These are phyloP conservation scores for Caenorhabditis imperialis DNA, from an alignment of 2,888 invertebrate species.

Conservation along the genomic window DNA sequence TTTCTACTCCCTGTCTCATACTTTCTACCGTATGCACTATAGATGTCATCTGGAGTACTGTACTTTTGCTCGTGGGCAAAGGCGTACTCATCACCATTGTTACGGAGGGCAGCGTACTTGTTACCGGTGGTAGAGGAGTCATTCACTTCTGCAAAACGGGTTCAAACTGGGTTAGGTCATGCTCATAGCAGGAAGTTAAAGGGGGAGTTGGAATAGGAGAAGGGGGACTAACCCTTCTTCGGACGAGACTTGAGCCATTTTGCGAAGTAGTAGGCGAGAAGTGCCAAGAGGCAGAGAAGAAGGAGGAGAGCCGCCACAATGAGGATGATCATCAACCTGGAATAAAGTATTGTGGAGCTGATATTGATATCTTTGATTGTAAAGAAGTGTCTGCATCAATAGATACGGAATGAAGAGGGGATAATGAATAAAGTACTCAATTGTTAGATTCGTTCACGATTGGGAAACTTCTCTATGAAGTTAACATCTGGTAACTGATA, in stretches of 20 bases:
- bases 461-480: no score
- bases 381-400: no score
- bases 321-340: conserved; percentile 72
- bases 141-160: conserved; percentile 21
- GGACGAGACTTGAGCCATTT: conserved; percentile 69
- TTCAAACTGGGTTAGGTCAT: conserved; percentile 10
- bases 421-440: no score
- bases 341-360: no score
- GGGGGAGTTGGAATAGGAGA: conserved; percentile 1
- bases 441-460: no score
- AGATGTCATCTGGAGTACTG: conserved; percentile 64
- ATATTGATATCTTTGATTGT: no score
- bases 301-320: conserved; percentile 65
- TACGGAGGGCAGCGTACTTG: conserved; percentile 50
- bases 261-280: conserved; percentile 70
- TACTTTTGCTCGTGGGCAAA: conserved; percentile 55
- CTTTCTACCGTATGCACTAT: conserved; percentile 65
- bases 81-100: conserved; percentile 55
- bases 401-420: no score
- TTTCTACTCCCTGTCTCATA: conserved; percentile 49
- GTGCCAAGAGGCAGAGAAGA: conserved; percentile 64
- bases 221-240: conserved; percentile 68
- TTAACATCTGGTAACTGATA: no score
- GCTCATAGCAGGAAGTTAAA: conserved; percentile 14
- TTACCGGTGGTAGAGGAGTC: conserved; percentile 33